Evolutionary conservation across 2,113 vertebrate genomes (phyloP), one percentile per base, ranked within the genome.

Genomic region (Lagopus muta): DNA sequence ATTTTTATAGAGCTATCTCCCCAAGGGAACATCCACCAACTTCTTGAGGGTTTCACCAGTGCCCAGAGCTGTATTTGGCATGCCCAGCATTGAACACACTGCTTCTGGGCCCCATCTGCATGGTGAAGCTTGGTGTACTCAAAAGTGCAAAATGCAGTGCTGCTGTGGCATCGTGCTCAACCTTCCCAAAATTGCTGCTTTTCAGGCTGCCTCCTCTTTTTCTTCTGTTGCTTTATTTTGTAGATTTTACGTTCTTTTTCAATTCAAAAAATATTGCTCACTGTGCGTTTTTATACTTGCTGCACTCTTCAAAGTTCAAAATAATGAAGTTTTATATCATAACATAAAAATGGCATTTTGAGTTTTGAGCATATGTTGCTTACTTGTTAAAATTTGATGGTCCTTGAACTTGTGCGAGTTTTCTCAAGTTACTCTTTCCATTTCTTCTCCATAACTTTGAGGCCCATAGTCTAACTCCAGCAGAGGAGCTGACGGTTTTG

Each of bases 61-160:
- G n/a, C 21, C n/a, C 34, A 20, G 21, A 21, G 3, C 17, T 11
- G 0, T 34, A 7, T 24, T 0, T 1, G 47, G 11, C 0, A 40
- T 5, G 0, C 17, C 17, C n/a, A 10, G 24, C 62, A 13, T 47
- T 52, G 34, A 47, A 10, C 15, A 2, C 4, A 5, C 10, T 14
- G 48, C 34, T 85, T 54, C 40, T 80, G 64, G 4, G 22, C n/a
- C 34, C 54, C 42, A 38, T 11, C 25, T 69, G 50, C 22, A 80
- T n/a, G 8, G 28, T 54, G 4, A 10, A 55, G 43, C 48, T 21
- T 1, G 14, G 5, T 1, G 3, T 18, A 34, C 47, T 27, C 58
- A 22, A 15, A 73, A 30, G 13, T 36, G 45, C 0, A 1, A 54
- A 25, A 40, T 13, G 38, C 42, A 52, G 27, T 1, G 1, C 42